Conservation (phyloP, 2,113 vertebrate species). For the Nothoprocta pentlandii region DNA sequence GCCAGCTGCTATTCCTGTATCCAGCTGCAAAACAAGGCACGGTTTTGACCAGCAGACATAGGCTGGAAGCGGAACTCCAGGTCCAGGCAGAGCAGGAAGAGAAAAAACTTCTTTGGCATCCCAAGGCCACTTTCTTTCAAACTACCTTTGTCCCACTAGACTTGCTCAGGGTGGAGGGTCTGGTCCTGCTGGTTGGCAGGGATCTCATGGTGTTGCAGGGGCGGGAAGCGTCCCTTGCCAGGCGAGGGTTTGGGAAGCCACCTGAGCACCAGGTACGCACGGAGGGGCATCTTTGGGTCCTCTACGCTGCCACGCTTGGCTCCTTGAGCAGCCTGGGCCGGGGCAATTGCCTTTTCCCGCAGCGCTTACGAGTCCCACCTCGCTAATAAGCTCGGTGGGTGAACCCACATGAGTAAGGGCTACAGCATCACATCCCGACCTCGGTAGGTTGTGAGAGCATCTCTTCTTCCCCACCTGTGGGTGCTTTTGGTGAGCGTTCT, state of each 20-base stretch:
- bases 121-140: background rate
- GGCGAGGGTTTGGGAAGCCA: background rate
- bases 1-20: background rate
- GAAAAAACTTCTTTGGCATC: background rate
- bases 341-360: background rate
- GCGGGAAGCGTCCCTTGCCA: background rate
- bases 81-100: background rate
- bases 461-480: constrained; percentile 3
- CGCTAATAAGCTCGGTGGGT: background rate
- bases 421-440: background rate
- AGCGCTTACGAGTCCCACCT: background rate
- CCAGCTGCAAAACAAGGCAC: background rate
- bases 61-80: background rate
- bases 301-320: background rate
- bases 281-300: background rate
- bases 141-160: background rate
- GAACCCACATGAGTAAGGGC: background rate
- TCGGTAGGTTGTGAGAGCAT: background rate
- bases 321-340: background rate
- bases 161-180: rapidly evolving
- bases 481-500: background rate
- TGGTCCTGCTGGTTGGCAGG: background rate
- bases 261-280: background rate
- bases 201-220: rapidly evolving
- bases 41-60: rapidly evolving